Evolutionary conservation across 2,888 invertebrate genomes (phyloP), one percentile per base, ranked within the genome.

Genomic region (Lordiphosa andalusiaca): DNA sequence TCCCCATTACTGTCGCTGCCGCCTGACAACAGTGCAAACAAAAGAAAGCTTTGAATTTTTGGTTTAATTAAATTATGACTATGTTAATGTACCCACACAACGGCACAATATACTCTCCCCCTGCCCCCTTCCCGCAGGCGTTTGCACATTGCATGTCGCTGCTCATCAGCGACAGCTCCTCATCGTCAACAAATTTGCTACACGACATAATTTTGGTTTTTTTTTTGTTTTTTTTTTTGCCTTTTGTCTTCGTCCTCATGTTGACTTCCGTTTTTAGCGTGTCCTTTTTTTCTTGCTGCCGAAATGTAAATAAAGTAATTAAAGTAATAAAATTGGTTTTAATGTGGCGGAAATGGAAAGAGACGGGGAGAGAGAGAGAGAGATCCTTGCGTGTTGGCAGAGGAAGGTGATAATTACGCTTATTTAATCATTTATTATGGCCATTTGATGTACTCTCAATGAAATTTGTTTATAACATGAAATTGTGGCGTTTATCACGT

Each of bases 401-500:
- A 7, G 73, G 72, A 75, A 87, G 85, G 84, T 86, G 87, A 87
- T 87, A 87, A 87, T 87, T 87, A 87, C 85, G 69, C 73, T 87
- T 87, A 86, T 87, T 87, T 87, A 85, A 86, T 80, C 85, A 82
- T 86, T 86, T 80, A 75, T 71, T 82, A 68, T 68, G 78, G 67
- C 69, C 69, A 80, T 69, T 76, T 71, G 59, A 53, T 69, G 63
- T 69, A 33, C 41, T 55, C 83, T 85, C 30, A 30, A 30, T 30
- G 30, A 30, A 86, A 87, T 87, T 82, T 77, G 69, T 68, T 71
- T 76, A 80, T 75, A 68, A 65, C 87, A 87, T 61, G 87, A 69
- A 64, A 81, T 71, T 67, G 71, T 77, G 64, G 71, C 74, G 64
- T 81, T 78, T 77, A 69, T 80, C 76, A 76, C 72, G 67, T 70